Evolutionary conservation across 1,140 invertebrate species (phyloP).

Genomic region (Drosophila ogumai): DNA sequence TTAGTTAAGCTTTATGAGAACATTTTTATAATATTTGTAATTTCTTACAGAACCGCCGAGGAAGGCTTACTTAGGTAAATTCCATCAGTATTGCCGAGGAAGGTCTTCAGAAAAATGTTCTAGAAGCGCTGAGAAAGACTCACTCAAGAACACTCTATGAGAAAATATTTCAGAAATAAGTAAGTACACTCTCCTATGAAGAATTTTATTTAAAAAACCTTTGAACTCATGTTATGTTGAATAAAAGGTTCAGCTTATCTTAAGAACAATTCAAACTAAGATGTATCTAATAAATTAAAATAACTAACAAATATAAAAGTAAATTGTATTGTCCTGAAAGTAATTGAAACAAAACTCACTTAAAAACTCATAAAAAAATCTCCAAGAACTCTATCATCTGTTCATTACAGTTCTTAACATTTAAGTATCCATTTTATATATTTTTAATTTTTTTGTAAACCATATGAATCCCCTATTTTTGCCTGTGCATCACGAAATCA

Average conservation of each 20-base stretch:
- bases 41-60: too few relatives aligned
- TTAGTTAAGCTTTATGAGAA: not conserved
- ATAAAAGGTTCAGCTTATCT: not conserved
- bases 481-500: slow-evolving; percentile 17
- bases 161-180: not conserved
- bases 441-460: too few relatives aligned
- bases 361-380: not conserved
- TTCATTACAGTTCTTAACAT: too few relatives aligned
- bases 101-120: too few relatives aligned
- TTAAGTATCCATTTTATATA: too few relatives aligned
- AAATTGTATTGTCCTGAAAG: too few relatives aligned
- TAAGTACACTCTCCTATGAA: too few relatives aligned
- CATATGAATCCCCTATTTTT: not conserved
- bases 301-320: too few relatives aligned
- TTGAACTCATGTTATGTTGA: not conserved
- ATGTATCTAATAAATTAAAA: not conserved
- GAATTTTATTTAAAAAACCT: not conserved
- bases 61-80: not conserved
- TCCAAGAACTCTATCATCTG: not conserved
- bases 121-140: too few relatives aligned
- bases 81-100: too few relatives aligned
- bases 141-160: not conserved
- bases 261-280: not conserved
- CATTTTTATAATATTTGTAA: too few relatives aligned
- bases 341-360: not conserved